phyloP scores from a whole-genome alignment of 2,113 vertebrate genomes.

The Aspiorhynchus laticeps region DNA sequence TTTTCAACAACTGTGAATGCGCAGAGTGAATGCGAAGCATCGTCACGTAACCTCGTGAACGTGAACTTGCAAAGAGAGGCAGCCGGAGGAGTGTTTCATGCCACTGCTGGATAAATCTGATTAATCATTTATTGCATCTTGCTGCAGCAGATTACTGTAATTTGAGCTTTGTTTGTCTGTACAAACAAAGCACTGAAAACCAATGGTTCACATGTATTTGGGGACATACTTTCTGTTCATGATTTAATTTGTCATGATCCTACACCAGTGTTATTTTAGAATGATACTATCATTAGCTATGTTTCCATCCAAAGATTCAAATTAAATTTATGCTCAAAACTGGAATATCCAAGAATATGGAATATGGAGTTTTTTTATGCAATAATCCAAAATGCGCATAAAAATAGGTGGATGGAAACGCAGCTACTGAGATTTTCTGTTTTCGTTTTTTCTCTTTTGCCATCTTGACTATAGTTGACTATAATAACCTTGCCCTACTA shows the following conservation, averaged over 20 bases:
- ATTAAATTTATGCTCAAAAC: no score
- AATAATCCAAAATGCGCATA: no score
- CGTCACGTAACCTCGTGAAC: background rate
- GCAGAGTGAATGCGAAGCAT: background rate
- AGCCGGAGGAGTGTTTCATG: conserved; percentile 12
- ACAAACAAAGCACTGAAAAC: conserved; percentile 16
- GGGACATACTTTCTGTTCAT: background rate
- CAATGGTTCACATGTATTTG: background rate
- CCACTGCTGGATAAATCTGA: conserved; percentile 17
- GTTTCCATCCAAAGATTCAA: no score
- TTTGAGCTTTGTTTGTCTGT: conserved; percentile 27
- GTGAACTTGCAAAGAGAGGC: background rate
- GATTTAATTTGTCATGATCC: background rate
- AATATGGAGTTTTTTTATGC: no score
- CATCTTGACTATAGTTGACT: no score
- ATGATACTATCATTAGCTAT: background rate
- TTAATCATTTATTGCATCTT: no score
- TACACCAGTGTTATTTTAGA: background rate
- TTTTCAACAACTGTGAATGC: background rate
- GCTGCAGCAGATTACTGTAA: conserved; percentile 31
- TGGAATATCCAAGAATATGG: no score
- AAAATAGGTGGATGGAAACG: no score
- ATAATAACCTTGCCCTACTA: no score
- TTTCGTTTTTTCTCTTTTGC: background rate
- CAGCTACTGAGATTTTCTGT: no score